Percentiles rank a stretch among this genome's conserved stretches.
Evolutionary conservation across 2,888 invertebrate species (phyloP).

Genomic region (Perizoma affinitatum): DNA sequence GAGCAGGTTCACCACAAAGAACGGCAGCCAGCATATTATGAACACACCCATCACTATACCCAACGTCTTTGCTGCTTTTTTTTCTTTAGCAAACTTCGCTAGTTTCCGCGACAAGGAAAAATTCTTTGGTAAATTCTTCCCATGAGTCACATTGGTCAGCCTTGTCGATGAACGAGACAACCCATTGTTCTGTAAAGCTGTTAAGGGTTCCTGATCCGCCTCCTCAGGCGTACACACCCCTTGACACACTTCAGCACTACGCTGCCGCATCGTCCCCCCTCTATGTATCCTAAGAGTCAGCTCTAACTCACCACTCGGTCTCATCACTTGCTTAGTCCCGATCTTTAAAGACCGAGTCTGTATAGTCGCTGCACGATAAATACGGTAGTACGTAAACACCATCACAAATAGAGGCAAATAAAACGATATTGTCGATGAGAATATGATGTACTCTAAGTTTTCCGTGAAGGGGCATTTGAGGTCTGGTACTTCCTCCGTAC

Average conservation of each 20-base stretch:
- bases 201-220: slow-evolving; percentile 88
- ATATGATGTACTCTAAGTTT: slow-evolving; percentile 97
- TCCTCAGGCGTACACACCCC: slow-evolving; percentile 88
- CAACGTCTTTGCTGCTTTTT: slow-evolving; percentile 98
- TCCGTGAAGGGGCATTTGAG: slow-evolving; percentile 98
- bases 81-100: slow-evolving; percentile 98
- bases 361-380: slow-evolving; percentile 96
- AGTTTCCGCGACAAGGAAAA: slow-evolving; percentile 96
- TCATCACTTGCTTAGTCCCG: slow-evolving; percentile 95
- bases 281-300: slow-evolving; percentile 96
- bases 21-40: slow-evolving; percentile 98
- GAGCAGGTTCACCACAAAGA: slow-evolving; percentile 96
- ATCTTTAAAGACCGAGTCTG: slow-evolving; percentile 95
- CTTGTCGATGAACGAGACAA: slow-evolving; percentile 88
- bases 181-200: slow-evolving; percentile 91
- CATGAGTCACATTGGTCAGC: slow-evolving; percentile 84
- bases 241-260: slow-evolving; percentile 74
- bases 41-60: slow-evolving; percentile 99
- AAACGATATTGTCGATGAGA: slow-evolving; percentile 98
- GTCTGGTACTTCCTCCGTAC: slow-evolving; percentile 91
- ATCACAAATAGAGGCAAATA: slow-evolving; percentile 98
- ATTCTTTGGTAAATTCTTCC: slow-evolving; percentile 90
- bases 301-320: slow-evolving; percentile 93
- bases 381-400: slow-evolving; percentile 98
- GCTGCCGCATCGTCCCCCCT: slow-evolving; percentile 90